Percentiles rank a stretch among this genome's conserved stretches.
phyloP scores from a whole-genome alignment of 64 coral and sea anemone genomes.

The Porites australiensis region DNA sequence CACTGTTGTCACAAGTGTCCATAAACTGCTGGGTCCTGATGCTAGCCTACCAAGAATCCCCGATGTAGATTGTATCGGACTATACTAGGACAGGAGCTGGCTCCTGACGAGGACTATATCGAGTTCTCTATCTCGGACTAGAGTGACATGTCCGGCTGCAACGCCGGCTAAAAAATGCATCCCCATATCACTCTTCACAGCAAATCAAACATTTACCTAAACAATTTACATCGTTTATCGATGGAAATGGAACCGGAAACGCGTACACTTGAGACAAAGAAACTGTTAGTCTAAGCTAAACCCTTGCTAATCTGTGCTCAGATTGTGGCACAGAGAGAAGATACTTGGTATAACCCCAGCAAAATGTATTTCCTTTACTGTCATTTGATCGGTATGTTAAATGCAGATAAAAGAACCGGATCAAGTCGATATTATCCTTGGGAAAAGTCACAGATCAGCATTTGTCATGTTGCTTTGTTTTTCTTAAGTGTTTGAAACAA shows the following conservation, averaged over 20 bases:
- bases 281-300: not conserved
- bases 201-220: conserved; percentile 33
- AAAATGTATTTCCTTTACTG: not conserved
- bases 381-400: not conserved
- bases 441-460: conserved; percentile 25
- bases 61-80: no score
- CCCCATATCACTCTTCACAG: no score
- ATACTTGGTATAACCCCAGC: not conserved
- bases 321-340: not conserved
- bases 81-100: no score
- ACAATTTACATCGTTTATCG: conserved; percentile 23
- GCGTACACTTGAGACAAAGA: not conserved
- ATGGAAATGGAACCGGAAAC: conserved; percentile 9
- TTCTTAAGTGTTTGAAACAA: conserved; percentile 62
- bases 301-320: not conserved
- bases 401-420: not conserved
- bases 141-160: no score
- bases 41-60: no score
- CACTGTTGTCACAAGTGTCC: no score
- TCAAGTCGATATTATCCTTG: not conserved
- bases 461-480: conserved; percentile 77
- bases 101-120: no score
- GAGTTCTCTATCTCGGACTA: no score
- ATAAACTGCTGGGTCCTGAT: no score
- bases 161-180: no score